phyloP scores from a whole-genome alignment of 2,888 invertebrate species.

The Pseudococcus jackbeardsleyi region DNA sequence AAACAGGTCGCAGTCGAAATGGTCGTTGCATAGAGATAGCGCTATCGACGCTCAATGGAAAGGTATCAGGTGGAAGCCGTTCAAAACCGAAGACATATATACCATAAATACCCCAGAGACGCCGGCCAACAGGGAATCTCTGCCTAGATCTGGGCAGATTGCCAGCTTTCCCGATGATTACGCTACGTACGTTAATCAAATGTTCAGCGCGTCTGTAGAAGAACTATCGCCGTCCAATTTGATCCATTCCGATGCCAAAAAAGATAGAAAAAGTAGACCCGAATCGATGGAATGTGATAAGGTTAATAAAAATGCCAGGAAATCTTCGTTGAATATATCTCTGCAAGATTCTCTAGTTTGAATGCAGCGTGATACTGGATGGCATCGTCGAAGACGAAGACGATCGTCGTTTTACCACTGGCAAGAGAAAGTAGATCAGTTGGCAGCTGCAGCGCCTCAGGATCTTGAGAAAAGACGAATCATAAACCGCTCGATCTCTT shows the following conservation, averaged over 20 bases:
- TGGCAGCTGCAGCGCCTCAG: neutral
- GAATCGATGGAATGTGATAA: conserved; percentile 19
- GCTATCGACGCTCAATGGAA: conserved; percentile 68
- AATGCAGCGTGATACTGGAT: neutral
- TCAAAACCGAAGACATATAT: neutral
- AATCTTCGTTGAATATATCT: neutral
- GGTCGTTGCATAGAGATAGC: conserved; percentile 50
- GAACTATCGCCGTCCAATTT: conserved; percentile 9
- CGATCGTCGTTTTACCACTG: neutral
- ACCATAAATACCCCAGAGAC: neutral
- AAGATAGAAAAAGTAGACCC: neutral
- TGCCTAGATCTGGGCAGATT: neutral
- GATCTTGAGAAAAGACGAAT: neutral
- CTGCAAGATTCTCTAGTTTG: conserved; percentile 31
- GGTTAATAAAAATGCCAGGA: neutral
- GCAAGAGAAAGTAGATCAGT: neutral
- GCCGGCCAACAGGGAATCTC: neutral
- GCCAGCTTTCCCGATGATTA: conserved; percentile 41
- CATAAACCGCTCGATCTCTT: neutral
- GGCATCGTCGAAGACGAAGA: neutral
- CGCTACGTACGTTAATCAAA: conserved; percentile 21
- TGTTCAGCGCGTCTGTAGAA: neutral
- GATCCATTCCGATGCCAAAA: neutral
- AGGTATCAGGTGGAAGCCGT: conserved; percentile 70
- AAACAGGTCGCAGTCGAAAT: neutral